Evolutionary conservation across 2,113 vertebrate species (phyloP).

Genomic region (Brachionichthys hirsutus): DNA sequence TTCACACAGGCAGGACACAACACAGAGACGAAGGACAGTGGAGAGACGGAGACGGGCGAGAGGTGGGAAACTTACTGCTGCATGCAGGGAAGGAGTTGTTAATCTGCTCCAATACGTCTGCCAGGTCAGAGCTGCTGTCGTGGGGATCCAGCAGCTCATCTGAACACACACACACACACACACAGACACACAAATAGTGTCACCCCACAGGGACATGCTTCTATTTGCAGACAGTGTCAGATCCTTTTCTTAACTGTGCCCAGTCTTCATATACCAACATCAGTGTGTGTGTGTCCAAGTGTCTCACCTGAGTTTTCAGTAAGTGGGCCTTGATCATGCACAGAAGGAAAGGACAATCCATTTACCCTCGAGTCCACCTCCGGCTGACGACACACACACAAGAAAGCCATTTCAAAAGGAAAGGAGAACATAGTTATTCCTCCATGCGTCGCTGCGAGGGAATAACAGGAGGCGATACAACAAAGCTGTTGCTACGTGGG

Average conservation of each 20-base stretch:
- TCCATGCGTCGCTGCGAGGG: conserved; percentile 20
- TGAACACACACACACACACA: conserved; percentile 54
- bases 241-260: not conserved
- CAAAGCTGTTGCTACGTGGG: conserved; percentile 7
- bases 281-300: not conserved
- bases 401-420: not conserved
- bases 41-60: not conserved
- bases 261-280: not conserved
- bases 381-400: conserved; percentile 74
- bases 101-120: conserved; percentile 96
- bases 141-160: conserved; percentile 87
- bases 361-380: conserved; percentile 86
- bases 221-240: not conserved
- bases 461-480: conserved; percentile 17
- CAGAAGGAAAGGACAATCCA: conserved; percentile 82
- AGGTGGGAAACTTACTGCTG: conserved; percentile 83
- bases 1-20: too few relatives aligned
- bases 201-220: conserved; percentile 5
- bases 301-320: conserved; percentile 84
- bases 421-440: conserved; percentile 24
- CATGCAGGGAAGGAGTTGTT: conserved; percentile 92
- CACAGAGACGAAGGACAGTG: not conserved
- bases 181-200: conserved; percentile 17
- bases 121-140: conserved; percentile 88
- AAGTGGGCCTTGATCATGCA: conserved; percentile 79